Base-by-base conservation (phyloP, 2,113 vertebrate genomes). In the Fulmarus glacialis region DNA sequence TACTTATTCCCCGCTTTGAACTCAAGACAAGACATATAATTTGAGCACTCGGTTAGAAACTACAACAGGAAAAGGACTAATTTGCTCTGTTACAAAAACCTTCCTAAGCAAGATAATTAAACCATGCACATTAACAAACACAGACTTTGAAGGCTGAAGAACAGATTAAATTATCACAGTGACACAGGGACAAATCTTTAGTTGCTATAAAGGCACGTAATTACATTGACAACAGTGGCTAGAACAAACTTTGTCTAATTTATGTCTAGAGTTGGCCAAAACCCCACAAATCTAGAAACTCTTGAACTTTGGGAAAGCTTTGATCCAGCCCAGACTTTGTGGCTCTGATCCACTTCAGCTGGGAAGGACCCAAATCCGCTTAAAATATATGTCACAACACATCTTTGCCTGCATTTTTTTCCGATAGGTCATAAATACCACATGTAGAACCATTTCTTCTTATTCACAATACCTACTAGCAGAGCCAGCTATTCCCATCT, bases 381-480 rank as follows among this genome's bases (percentile, higher is more conserved):
- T 93, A 78, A 94, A 89, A 92, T 70, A 43, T 68, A 89, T 97
- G 94, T 94, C 93, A 87, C 68, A 86, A 93, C 56, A 92, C 42
- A 74, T 93, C 68, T 74, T 94, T 89, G 75, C 67, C 63, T 88
- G 71, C 77, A 52, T 92, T 90, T 92, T 92, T 96, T 83, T 50
- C 21, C 15, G 59, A 36, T 55, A 67, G 60, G 62, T 97, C 91
- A 95, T 24, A 90, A 83, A 94, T 75, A 86, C 53, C 85, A 73
- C 42, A 82, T 20, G 38, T 15, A 96, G 62, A 92, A 90, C 64
- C 24, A 71, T 73, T 66, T 88, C 53, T 83, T 38, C 55, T 88
- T 63, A 92, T 84, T 77, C 56, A 74, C 19, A 84, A 36, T 71
- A 94, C 47, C 52, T 83, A 40, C 29, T 24, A 93, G 15, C 47